phyloP scores from a whole-genome alignment of 2,888 invertebrate species.

The Eumerus sabulonum region DNA sequence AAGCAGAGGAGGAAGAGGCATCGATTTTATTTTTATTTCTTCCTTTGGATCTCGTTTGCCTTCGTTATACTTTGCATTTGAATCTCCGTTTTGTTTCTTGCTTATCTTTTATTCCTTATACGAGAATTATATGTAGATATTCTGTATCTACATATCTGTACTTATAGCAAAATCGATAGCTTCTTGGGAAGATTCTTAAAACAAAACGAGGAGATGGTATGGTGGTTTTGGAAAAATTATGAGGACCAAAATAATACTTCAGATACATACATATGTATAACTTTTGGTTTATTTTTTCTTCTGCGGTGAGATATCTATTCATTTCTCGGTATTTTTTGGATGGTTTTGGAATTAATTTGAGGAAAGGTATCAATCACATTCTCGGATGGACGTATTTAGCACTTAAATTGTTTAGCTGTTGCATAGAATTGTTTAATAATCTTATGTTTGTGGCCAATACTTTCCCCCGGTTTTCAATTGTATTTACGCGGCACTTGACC shows the following conservation, averaged over 20 bases:
- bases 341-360: neutral
- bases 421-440: too few relatives aligned
- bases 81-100: neutral
- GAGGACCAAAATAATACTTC: neutral
- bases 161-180: neutral
- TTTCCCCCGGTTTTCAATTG: too few relatives aligned
- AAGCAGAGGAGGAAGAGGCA: constrained; percentile 4
- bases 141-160: too few relatives aligned
- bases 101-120: neutral
- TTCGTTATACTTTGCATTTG: too few relatives aligned
- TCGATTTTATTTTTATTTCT: neutral
- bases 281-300: neutral
- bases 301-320: neutral
- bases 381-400: too few relatives aligned
- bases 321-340: too few relatives aligned
- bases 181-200: neutral
- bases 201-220: neutral
- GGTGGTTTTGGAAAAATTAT: neutral
- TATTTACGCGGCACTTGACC: too few relatives aligned
- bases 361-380: too few relatives aligned
- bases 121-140: neutral
- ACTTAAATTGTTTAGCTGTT: too few relatives aligned
- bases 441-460: too few relatives aligned
- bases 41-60: too few relatives aligned
- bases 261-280: too few relatives aligned